Base-by-base conservation (phyloP, 2,113 vertebrate genomes). In the Rhagologus leucostigma region DNA sequence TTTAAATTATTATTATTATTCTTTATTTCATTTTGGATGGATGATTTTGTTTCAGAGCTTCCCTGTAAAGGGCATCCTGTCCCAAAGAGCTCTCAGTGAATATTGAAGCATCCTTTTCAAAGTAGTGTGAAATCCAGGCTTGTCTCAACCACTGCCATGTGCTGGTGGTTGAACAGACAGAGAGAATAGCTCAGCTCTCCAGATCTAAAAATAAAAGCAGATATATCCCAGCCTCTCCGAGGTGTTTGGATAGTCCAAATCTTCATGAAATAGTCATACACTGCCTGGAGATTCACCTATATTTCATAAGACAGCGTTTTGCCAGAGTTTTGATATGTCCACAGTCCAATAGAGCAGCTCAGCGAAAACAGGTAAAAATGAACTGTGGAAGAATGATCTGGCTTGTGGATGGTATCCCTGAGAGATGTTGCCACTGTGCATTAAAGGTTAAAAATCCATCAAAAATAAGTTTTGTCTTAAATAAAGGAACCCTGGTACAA, bases 231-330 rank as follows among this genome's bases (percentile, higher is more conserved):
- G 3, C 7, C 26, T 81, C 18, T 49, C 17, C 0, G 2, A 46
- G 23, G 16, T 73, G 17, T 57, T 46, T 80, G 33, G 10, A 16
- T 42, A 81, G 12, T 35, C n/a, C 47, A 87, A 87, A 68, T 26
- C 8, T 82, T 75, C 24, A 35, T 47, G 27, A 7, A 79, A 11
- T 7, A 37, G 11, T 42, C 39, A 33, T 33, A 27, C 22, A 18
- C 14, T 50, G 33, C 11, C 33, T 87, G 52, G 35, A 75, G 50
- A 63, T 64, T 13, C 56, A 82, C 6, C 33, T 35, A 9, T 13
- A 22, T n/a, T 33, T 30, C 26, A 2, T 30, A 33, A 63, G 14
- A 50, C 32, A 62, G 2, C 0, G 0, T 50, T 83, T 89, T 37
- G 33, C 27, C 41, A 37, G 60, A 89, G 13, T 15, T 89, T 69